phyloP scores from a whole-genome alignment of 2,113 vertebrate genomes.

The Zosterops pallidus region DNA sequence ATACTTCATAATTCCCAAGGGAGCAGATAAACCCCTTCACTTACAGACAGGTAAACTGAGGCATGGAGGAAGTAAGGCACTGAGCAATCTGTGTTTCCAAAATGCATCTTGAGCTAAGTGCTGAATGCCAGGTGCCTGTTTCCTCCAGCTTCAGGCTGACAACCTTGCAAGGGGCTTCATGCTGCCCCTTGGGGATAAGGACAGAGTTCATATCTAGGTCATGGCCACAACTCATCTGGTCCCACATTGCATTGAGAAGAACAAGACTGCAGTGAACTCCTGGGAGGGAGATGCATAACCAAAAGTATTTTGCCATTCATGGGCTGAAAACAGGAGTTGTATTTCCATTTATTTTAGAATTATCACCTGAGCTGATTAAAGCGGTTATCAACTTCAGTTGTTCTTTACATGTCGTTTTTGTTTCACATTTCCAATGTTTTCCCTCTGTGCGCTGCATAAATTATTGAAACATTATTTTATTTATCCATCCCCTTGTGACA shows the following conservation, averaged over 20 bases:
- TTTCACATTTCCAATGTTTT: conserved; percentile 59
- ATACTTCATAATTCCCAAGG: neutral
- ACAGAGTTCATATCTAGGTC: neutral
- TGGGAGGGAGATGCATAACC: neutral
- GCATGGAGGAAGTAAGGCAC: neutral
- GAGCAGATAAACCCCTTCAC: neutral
- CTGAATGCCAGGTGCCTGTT: neutral
- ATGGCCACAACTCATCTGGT: neutral
- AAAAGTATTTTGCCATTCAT: neutral
- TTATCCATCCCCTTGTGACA: conserved; percentile 70
- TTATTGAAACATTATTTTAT: conserved; percentile 77
- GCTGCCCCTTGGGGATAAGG: neutral
- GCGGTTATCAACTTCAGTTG: conserved; percentile 50
- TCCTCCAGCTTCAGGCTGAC: neutral
- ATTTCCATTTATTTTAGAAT: conserved; percentile 71
- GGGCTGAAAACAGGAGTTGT: conserved; percentile 23
- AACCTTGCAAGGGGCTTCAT: neutral
- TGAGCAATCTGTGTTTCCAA: neutral
- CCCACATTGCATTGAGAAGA: neutral
- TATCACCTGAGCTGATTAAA: conserved; percentile 67
- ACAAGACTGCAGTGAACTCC: neutral
- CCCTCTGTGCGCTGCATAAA: conserved; percentile 49
- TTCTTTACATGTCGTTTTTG: conserved; percentile 35
- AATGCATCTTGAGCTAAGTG: neutral
- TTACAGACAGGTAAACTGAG: conserved; percentile 10